phyloP scores from a whole-genome alignment of 2,888 invertebrate genomes.

The Capitulum mitella region DNA sequence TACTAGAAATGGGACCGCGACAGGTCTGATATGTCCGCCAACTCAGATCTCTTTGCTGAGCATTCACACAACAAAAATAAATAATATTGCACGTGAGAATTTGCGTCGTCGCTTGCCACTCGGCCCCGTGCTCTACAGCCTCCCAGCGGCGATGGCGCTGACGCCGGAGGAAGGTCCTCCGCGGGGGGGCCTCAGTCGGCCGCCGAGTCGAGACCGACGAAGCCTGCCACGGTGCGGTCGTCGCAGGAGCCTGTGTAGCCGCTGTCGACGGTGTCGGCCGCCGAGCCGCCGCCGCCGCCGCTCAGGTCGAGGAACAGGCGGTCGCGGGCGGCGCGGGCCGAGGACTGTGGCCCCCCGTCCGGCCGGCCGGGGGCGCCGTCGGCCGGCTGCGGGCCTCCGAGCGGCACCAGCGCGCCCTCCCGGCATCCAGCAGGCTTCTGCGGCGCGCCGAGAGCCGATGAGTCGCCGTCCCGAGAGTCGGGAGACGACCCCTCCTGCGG shows the following conservation, averaged over 20 bases:
- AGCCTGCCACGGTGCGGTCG: neutral
- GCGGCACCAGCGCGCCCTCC: no score
- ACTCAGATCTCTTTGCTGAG: neutral
- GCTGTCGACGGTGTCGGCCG: neutral
- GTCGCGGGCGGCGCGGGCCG: neutral
- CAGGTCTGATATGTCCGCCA: neutral
- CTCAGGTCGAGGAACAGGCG: neutral
- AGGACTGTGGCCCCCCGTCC: neutral
- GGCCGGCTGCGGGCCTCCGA: no score
- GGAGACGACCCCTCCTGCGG: no score
- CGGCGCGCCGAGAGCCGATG: no score
- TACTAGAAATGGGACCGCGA: neutral
- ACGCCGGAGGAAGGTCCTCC: no score
- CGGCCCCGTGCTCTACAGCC: no score
- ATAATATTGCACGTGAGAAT: neutral
- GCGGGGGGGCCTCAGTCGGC: neutral
- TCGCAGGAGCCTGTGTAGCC: constrained; percentile 19
- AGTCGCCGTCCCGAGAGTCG: no score
- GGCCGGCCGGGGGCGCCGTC: no score
- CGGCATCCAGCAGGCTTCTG: no score
- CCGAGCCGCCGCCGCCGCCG: neutral
- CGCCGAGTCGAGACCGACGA: neutral
- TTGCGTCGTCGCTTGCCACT: neutral
- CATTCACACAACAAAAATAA: neutral
- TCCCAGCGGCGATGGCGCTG: neutral